Base-by-base conservation (phyloP, 2,797 vertebrate species). In the Carapus acus region DNA sequence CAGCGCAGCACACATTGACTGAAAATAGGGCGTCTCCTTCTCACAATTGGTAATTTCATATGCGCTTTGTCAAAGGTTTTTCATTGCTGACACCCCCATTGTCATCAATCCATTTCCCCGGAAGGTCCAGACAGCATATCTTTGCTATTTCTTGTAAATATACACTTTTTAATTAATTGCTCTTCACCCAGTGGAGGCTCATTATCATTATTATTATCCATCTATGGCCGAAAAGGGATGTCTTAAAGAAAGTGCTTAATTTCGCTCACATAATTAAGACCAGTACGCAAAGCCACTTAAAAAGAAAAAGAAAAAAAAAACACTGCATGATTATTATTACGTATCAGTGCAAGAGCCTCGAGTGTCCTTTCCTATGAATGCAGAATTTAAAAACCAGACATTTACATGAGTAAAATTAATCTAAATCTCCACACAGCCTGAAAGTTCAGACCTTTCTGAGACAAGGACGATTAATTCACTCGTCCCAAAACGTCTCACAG, bases 391-490 rank as follows among this genome's bases (percentile, higher is more conserved):
- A 65, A 60, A 56, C 54, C n/a, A n/a, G 39, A 54, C 47, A 62
- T 55, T 63, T 76, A 58, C 64, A 77, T 74, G 54, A 58, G 38
- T 59, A 56, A 70, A 78, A 73, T 38, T 38, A 70, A 50, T 64
- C 70, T 61, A 19, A 74, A 54, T 54, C 51, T 74, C 36, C 43
- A 34, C 44, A 73, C 56, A 59, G 60, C 34, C 59, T 39, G 58
- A 23, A 72, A 56, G 49, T 56, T 51, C 46, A 67, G 74, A 53
- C 48, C 49, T 67, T 67, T 41, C 24, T 70, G 45, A 58, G 34
- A 42, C 49, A 11, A 6, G 14, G 47, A 42, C 23, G 58, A 63
- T 58, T 62, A 59, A 58, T 58, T 67, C 76, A 60, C 41, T 46
- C 38, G 19, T 20, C 29, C 43, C 40, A 53, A 44, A 23, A 37